phyloP scores from a whole-genome alignment of 2,888 invertebrate genomes.

The Eristalis intricaria region DNA sequence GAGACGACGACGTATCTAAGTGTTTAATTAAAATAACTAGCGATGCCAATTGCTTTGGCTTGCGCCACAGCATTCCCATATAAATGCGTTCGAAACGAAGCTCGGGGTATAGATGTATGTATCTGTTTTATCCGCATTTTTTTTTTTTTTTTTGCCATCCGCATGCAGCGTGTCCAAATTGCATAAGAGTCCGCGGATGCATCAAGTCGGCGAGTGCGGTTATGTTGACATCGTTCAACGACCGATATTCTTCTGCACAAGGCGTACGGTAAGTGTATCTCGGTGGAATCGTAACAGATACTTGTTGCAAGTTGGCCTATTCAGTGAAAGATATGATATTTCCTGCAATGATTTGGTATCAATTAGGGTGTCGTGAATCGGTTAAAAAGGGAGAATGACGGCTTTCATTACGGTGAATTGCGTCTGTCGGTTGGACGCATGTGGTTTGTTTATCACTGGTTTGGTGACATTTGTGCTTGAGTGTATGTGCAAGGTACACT shows the following conservation, averaged over 20 bases:
- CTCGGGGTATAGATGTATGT: slow-evolving; percentile 15
- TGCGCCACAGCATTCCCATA: slow-evolving; percentile 15
- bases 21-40: slow-evolving; percentile 48
- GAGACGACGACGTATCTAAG: background rate
- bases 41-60: slow-evolving; percentile 9
- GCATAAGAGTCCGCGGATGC: slow-evolving; percentile 54
- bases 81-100: slow-evolving; percentile 10
- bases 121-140: slow-evolving; percentile 58
- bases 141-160: slow-evolving; percentile 49
- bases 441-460: background rate
- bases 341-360: slow-evolving; percentile 35
- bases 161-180: slow-evolving; percentile 66
- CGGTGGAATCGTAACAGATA: slow-evolving; percentile 59
- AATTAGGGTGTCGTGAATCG: background rate
- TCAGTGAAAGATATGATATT: slow-evolving; percentile 58
- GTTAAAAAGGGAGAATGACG: background rate
- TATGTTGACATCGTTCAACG: slow-evolving; percentile 48
- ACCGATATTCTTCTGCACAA: slow-evolving; percentile 47
- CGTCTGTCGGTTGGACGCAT: background rate
- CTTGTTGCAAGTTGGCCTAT: slow-evolving; percentile 48
- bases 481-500: no score
- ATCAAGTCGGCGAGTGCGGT: slow-evolving; percentile 43
- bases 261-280: background rate
- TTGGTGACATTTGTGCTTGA: background rate
- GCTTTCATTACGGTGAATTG: background rate